Percentiles rank a stretch among this genome's conserved stretches.
phyloP scores from a whole-genome alignment of 2,888 invertebrate genomes.

The Galeruca laticollis region DNA sequence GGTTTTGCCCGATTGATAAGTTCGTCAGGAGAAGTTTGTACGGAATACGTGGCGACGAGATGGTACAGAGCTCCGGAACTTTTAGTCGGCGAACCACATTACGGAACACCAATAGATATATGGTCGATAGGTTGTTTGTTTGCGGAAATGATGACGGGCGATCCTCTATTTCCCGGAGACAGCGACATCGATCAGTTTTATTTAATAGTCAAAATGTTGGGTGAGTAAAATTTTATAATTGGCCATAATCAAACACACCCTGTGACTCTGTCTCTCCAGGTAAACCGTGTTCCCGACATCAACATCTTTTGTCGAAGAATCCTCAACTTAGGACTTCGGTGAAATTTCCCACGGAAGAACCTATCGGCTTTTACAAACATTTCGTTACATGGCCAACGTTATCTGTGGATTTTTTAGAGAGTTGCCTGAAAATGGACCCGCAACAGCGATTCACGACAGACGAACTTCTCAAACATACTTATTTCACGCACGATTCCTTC shows the following conservation, averaged over 20 bases:
- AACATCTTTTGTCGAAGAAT: constrained; percentile 66
- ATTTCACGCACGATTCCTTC: constrained; percentile 66
- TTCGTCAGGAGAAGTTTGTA: constrained; percentile 82
- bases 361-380: constrained; percentile 58
- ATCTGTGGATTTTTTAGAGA: constrained; percentile 66
- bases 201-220: constrained; percentile 83
- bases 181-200: constrained; percentile 91
- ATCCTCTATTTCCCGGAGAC: constrained; percentile 89
- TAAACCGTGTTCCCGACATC: constrained; percentile 67
- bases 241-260: too few species aligned
- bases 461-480: constrained; percentile 69
- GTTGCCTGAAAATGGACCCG: constrained; percentile 75
- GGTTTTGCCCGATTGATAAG: constrained; percentile 86
- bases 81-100: constrained; percentile 82
- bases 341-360: constrained; percentile 55
- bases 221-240: constrained; percentile 64
- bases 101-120: constrained; percentile 82
- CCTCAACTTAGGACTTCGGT: constrained; percentile 66
- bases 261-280: too few species aligned
- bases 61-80: constrained; percentile 87
- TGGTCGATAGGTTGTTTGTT: constrained; percentile 90
- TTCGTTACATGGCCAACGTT: constrained; percentile 66
- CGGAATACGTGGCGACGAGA: constrained; percentile 90
- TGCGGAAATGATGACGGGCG: constrained; percentile 88
- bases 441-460: constrained; percentile 73